phyloP scores from a whole-genome alignment of 2,888 invertebrate species.

The Cremastobaeus sp. region DNA sequence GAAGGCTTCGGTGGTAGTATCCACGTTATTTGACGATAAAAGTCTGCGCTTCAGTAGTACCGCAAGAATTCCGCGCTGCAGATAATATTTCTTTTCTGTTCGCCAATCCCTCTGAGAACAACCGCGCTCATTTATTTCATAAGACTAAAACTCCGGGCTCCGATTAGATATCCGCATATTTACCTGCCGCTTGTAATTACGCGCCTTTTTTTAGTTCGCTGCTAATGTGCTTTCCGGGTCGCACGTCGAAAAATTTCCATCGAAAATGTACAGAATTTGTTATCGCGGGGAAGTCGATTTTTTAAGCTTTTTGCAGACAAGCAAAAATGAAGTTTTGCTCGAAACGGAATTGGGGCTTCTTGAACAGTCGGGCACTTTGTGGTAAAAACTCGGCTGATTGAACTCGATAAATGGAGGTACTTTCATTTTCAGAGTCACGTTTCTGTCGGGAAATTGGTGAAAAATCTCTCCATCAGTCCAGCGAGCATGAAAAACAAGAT shows the following conservation, averaged over 20 bases:
- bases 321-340: too few relatives aligned
- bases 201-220: constrained; percentile 47
- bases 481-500: constrained; percentile 35
- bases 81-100: constrained; percentile 62
- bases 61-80: constrained; percentile 56
- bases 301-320: too few relatives aligned
- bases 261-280: constrained; percentile 17
- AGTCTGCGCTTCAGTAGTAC: constrained; percentile 57
- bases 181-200: constrained; percentile 55
- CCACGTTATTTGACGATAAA: constrained; percentile 65
- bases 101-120: constrained; percentile 60
- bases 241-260: constrained; percentile 36
- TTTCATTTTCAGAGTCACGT: neutral
- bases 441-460: constrained; percentile 27
- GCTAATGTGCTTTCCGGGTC: constrained; percentile 50
- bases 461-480: constrained; percentile 40
- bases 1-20: constrained; percentile 55
- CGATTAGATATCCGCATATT: constrained; percentile 62
- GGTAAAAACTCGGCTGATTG: too few relatives aligned
- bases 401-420: too few relatives aligned
- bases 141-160: constrained; percentile 57
- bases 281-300: too few relatives aligned
- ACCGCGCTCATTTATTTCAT: constrained; percentile 62
- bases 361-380: too few relatives aligned
- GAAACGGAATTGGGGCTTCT: too few relatives aligned